Percentiles rank a stretch among this genome's conserved stretches.
Conservation (phyloP, 2,797 vertebrate genomes). For the Dryobates pubescens region DNA sequence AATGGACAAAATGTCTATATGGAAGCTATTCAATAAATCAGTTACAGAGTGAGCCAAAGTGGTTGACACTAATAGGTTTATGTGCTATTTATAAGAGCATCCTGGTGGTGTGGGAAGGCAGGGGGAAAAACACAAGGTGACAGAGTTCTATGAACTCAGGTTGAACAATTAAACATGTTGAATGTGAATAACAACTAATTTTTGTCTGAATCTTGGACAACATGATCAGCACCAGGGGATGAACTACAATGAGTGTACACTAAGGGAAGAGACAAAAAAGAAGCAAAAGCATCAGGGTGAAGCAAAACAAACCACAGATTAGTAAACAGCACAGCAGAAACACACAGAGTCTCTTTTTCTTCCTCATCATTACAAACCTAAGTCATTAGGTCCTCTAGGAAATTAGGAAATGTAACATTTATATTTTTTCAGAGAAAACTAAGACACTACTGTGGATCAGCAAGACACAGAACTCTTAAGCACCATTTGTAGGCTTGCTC, state of each 20-base stretch:
- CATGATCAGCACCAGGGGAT: neutral
- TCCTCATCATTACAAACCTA: neutral
- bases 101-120: neutral
- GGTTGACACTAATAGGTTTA: neutral
- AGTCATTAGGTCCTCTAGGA: neutral
- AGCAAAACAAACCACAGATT: neutral
- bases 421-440: neutral
- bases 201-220: neutral
- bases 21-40: neutral
- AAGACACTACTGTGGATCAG: neutral
- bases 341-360: neutral
- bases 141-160: neutral
- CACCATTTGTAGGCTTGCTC: neutral
- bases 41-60: neutral
- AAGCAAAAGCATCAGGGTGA: neutral
- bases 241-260: neutral
- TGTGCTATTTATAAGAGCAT: neutral
- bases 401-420: neutral
- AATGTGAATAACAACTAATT: neutral
- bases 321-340: neutral
- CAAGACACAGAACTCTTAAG: neutral
- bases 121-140: neutral
- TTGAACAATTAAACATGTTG: neutral
- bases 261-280: neutral
- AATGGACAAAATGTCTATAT: neutral